phyloP scores from a whole-genome alignment of 2,113 vertebrate genomes.

The Fregetta grallaria region DNA sequence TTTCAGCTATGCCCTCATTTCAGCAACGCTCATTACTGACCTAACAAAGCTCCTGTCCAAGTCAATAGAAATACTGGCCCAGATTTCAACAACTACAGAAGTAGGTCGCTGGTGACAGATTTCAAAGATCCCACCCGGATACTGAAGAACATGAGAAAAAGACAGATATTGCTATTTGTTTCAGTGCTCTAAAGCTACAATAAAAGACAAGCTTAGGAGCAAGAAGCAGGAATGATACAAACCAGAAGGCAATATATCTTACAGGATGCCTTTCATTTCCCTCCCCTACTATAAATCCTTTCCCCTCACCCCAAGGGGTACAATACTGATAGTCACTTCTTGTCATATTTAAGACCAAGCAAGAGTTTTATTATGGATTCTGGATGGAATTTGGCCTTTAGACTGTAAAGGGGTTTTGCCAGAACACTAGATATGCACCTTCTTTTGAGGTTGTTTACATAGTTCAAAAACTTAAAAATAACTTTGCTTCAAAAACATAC shows the following conservation, averaged over 20 bases:
- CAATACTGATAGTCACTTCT: not conserved
- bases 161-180: not conserved
- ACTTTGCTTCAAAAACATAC: constrained; percentile 46
- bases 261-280: not conserved
- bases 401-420: not conserved
- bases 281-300: not conserved
- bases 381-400: not conserved
- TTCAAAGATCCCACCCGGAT: not conserved
- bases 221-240: not conserved
- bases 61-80: not conserved
- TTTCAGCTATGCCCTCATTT: constrained; percentile 19
- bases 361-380: not conserved
- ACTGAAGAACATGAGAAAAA: not conserved
- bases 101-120: not conserved
- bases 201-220: not conserved
- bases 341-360: not conserved
- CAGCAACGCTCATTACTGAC: not conserved
- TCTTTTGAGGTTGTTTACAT: not conserved
- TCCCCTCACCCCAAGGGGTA: not conserved
- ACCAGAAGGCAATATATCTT: not conserved
- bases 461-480: not conserved
- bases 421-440: not conserved
- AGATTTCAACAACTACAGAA: constrained; percentile 15
- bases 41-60: constrained; percentile 7
- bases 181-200: not conserved